A percentile compares a stretch with the other conserved stretches of the same genome.
These are phyloP conservation scores for Heliothis subflexa DNA, from an alignment of 1,140 invertebrate species.

Conservation along the genomic window DNA sequence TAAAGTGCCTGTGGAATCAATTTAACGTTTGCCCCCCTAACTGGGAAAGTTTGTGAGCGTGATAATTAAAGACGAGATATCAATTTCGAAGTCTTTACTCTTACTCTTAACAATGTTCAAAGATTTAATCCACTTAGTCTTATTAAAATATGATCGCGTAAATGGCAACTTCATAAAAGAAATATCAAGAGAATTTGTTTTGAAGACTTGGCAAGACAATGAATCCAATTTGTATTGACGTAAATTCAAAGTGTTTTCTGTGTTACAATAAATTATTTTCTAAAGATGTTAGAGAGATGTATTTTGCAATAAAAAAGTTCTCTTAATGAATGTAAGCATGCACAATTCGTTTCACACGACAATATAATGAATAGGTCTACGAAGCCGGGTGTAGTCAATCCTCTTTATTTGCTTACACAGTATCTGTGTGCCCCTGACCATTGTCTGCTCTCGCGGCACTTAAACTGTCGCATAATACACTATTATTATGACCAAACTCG, in stretches of 20 bases:
- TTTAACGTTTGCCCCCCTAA: slow-evolving; percentile 75
- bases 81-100: slow-evolving; percentile 64
- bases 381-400: background rate
- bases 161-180: background rate
- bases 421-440: slow-evolving; percentile 43
- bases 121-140: slow-evolving; percentile 41
- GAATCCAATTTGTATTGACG: background rate
- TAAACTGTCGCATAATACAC: slow-evolving; percentile 58
- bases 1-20: slow-evolving; percentile 82
- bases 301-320: background rate
- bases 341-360: slow-evolving; percentile 30
- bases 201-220: background rate
- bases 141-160: slow-evolving; percentile 41
- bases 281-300: background rate
- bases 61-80: slow-evolving; percentile 80
- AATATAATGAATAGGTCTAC: slow-evolving; percentile 6
- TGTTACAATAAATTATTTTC: background rate
- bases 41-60: slow-evolving; percentile 73
- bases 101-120: slow-evolving; percentile 57
- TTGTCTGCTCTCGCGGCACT: slow-evolving; percentile 55
- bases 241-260: slow-evolving; percentile 16
- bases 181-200: slow-evolving; percentile 1
- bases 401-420: slow-evolving; percentile 37
- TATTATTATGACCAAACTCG: slow-evolving; percentile 58
- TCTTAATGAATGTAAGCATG: background rate